phyloP scores from a whole-genome alignment of 1,140 invertebrate species.

The Proales similis region DNA sequence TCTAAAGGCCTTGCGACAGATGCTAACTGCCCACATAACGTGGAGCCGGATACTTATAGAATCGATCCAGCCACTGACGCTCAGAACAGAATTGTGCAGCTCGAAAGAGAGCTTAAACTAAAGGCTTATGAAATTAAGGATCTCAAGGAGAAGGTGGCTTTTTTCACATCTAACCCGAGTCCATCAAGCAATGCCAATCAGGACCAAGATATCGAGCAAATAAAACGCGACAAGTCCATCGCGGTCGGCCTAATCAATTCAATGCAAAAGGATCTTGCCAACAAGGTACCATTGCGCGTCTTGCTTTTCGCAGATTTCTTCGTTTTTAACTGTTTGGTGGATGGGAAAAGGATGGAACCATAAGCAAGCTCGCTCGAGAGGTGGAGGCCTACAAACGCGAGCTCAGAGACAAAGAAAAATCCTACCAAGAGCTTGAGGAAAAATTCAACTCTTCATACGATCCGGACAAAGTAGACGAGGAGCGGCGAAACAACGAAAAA shows the following conservation, averaged over 20 bases:
- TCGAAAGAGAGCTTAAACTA: constrained; percentile 5
- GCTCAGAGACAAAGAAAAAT: constrained; percentile 45
- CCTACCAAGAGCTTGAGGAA: constrained; percentile 15
- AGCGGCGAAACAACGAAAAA: constrained; percentile 47
- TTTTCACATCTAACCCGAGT: background rate
- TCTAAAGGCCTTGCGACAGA: too few relatives aligned
- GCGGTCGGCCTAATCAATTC: constrained; percentile 51
- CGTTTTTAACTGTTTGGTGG: background rate
- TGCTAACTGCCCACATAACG: too few relatives aligned
- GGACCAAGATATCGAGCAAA: constrained; percentile 45
- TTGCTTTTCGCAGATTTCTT: background rate
- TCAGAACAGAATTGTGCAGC: constrained; percentile 38
- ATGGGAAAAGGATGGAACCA: constrained; percentile 46
- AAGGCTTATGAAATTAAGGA: constrained; percentile 20
- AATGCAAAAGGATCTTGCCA: constrained; percentile 52
- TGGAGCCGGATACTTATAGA: constrained; percentile 40
- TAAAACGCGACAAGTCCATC: constrained; percentile 52
- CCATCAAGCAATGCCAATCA: background rate
- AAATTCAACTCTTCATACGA: constrained; percentile 37
- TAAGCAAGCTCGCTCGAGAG: constrained; percentile 49
- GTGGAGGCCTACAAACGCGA: constrained; percentile 50
- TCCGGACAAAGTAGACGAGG: constrained; percentile 41
- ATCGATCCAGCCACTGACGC: constrained; percentile 43
- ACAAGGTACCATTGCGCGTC: constrained; percentile 41
- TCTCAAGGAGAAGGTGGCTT: constrained; percentile 21